A percentile compares a stretch with the other conserved stretches of the same genome.
phyloP scores from a whole-genome alignment of 1,140 invertebrate genomes.

The Trichomalopsis sarcophagae region DNA sequence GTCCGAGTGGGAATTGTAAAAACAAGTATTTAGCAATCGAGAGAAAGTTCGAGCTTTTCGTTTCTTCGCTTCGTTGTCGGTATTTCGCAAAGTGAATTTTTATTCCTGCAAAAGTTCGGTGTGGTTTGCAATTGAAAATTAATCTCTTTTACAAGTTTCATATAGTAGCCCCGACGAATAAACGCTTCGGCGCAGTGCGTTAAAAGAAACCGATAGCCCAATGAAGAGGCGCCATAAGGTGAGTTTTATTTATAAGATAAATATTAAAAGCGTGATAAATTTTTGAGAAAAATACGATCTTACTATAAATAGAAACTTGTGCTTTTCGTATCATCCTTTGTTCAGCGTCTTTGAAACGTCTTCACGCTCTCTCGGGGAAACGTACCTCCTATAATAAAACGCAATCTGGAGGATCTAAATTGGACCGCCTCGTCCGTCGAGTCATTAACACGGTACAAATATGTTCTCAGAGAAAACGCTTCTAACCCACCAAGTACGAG shows the following conservation, averaged over 20 bases:
- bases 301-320: conserved; percentile 45
- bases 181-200: background rate
- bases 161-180: background rate
- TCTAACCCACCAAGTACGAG: too few relatives aligned
- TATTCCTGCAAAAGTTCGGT: background rate
- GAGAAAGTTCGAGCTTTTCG: background rate
- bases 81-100: background rate
- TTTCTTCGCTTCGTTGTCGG: background rate
- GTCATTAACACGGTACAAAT: too few relatives aligned
- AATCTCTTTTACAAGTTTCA: background rate
- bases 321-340: conserved; percentile 31
- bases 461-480: too few relatives aligned
- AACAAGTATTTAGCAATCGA: background rate
- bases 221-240: background rate
- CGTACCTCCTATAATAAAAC: background rate
- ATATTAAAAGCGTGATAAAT: conserved; percentile 6
- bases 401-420: background rate
- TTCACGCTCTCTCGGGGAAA: too few relatives aligned
- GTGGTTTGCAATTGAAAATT: too few relatives aligned
- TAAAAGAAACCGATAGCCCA: background rate
- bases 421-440: background rate
- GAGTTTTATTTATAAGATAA: background rate
- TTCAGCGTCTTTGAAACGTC: background rate
- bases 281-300: conserved; percentile 12
- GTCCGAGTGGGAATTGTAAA: too few relatives aligned